phyloP scores from a whole-genome alignment of 2,888 invertebrate species.

The Mimumesa dahlbomi region DNA sequence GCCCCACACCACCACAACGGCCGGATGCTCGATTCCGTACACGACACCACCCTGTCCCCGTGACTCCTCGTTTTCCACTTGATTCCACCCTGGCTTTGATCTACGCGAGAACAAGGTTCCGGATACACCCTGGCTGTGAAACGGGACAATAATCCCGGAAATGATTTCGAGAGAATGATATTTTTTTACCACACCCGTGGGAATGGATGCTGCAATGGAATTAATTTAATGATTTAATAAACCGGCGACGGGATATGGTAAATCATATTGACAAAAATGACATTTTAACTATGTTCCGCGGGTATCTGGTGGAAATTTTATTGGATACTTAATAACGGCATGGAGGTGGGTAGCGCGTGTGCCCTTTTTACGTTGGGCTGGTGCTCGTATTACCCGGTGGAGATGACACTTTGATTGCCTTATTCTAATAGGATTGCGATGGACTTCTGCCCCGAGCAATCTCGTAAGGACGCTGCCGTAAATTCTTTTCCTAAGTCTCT shows the following conservation, averaged over 20 bases:
- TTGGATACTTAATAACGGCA: neutral
- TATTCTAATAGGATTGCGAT: neutral
- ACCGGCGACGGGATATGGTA: too few species aligned
- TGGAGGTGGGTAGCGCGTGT: neutral
- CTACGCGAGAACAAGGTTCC: constrained; percentile 10
- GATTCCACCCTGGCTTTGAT: neutral
- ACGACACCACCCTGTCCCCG: constrained; percentile 5
- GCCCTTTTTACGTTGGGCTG: neutral
- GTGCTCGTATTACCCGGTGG: neutral
- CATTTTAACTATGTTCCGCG: too few species aligned
- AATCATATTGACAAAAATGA: too few species aligned
- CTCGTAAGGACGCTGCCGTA: neutral
- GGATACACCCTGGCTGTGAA: constrained; percentile 21
- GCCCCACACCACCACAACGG: too few species aligned
- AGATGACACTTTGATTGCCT: constrained; percentile 11
- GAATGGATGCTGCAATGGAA: too few species aligned
- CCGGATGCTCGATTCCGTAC: constrained; percentile 13
- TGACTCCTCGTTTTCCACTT: neutral
- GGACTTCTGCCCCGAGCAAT: neutral
- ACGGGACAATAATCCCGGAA: constrained; percentile 1
- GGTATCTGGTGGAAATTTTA: neutral
- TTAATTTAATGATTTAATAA: too few species aligned
- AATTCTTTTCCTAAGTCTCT: neutral
- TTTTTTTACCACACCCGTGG: too few species aligned
- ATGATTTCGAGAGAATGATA: too few species aligned